Evolutionary conservation across 2,888 invertebrate species (phyloP).

Genomic region (Busseola fusca): DNA sequence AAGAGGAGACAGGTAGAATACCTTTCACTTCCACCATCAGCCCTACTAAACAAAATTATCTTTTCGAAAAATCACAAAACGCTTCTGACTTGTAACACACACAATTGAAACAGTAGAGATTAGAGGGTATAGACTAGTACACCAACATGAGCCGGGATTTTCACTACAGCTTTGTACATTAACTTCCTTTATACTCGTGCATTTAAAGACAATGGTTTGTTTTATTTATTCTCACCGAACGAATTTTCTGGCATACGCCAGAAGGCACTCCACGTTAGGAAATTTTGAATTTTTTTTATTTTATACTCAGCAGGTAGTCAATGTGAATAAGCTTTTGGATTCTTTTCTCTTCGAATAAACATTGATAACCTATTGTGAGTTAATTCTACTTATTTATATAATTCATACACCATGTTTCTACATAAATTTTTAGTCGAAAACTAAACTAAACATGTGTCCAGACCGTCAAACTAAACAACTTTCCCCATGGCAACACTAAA

Average conservation of each 20-base stretch:
- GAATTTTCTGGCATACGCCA: constrained; percentile 57
- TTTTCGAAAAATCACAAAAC: background rate
- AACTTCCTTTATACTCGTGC: constrained; percentile 84
- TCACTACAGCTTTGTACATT: constrained; percentile 83
- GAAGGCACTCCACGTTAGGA: constrained; percentile 27
- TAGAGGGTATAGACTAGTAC: constrained; percentile 79
- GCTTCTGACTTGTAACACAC: constrained; percentile 59
- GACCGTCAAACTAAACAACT: too few relatives aligned
- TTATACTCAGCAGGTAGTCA: background rate
- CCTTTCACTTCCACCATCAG: too few relatives aligned
- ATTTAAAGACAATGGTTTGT: constrained; percentile 81
- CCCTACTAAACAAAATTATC: background rate
- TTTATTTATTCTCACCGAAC: constrained; percentile 70
- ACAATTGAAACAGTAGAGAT: constrained; percentile 75
- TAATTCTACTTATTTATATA: background rate
- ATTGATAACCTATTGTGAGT: background rate
- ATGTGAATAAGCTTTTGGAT: background rate
- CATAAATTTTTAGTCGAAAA: too few relatives aligned
- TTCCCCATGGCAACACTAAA: too few relatives aligned
- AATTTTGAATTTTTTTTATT: background rate
- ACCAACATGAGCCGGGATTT: constrained; percentile 80
- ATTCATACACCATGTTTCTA: background rate
- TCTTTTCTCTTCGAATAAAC: background rate
- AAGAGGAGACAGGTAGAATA: too few relatives aligned
- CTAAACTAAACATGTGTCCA: too few relatives aligned